Conservation (phyloP, 2,113 vertebrate genomes). For the Eublepharis macularius region DNA sequence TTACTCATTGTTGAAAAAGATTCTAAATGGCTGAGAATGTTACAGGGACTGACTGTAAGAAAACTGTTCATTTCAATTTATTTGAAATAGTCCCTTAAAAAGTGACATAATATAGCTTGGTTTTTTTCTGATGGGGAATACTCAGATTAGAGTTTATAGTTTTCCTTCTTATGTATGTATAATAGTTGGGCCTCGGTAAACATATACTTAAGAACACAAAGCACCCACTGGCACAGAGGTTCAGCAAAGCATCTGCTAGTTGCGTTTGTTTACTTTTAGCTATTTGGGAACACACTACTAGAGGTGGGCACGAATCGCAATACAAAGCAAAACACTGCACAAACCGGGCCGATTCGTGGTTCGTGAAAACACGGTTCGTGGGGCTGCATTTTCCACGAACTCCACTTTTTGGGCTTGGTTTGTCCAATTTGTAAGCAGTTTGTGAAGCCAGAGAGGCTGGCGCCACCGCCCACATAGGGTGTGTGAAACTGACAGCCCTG, state of each 20-base stretch:
- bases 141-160: conserved; percentile 48
- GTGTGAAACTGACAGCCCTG: too few species aligned
- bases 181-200: background rate
- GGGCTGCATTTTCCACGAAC: too few species aligned
- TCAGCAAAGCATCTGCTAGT: background rate
- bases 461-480: too few species aligned
- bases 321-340: too few species aligned
- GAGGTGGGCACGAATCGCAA: too few species aligned
- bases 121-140: conserved; percentile 48
- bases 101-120: conserved; percentile 41
- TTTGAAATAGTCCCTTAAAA: conserved; percentile 56
- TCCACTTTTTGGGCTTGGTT: too few species aligned
- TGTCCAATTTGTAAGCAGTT: too few species aligned
- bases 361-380: too few species aligned
- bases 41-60: conserved; percentile 11
- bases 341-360: too few species aligned
- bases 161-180: conserved; percentile 31
- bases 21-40: conserved; percentile 27
- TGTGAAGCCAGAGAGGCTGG: too few species aligned
- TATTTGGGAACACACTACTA: background rate
- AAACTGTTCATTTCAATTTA: conserved; percentile 45
- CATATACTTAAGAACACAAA: background rate
- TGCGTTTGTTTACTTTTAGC: background rate
- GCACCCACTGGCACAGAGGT: fast-evolving
- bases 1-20: conserved; percentile 59